Percentiles rank a stretch among this genome's conserved stretches.
phyloP scores from a whole-genome alignment of 2,888 invertebrate genomes.

The Tetrapedia diversipes region DNA sequence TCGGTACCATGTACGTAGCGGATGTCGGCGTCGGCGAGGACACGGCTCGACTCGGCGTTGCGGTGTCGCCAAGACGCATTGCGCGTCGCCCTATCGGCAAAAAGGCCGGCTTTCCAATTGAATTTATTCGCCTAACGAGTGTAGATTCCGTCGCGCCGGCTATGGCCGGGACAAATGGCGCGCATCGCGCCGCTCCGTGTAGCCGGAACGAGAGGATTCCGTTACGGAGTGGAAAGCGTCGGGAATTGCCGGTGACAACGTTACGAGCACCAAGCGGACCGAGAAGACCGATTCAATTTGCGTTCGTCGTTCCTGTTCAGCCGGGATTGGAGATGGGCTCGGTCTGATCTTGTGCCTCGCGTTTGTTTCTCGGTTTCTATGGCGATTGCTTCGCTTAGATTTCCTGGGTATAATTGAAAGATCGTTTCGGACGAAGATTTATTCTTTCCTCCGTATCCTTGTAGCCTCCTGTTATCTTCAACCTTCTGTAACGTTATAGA shows the following conservation, averaged over 20 bases:
- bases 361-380: neutral
- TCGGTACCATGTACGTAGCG: slow-evolving; percentile 59
- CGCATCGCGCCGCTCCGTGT: slow-evolving; percentile 34
- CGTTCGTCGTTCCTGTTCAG: slow-evolving; percentile 5
- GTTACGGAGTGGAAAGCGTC: slow-evolving; percentile 57
- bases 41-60: slow-evolving; percentile 32
- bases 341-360: no score
- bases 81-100: slow-evolving; percentile 74
- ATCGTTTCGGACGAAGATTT: no score
- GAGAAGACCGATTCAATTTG: slow-evolving; percentile 26
- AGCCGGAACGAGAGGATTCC: slow-evolving; percentile 53
- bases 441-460: no score
- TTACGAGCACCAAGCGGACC: slow-evolving; percentile 18
- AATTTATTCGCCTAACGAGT: slow-evolving; percentile 76
- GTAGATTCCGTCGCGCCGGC: slow-evolving; percentile 58
- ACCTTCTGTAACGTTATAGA: no score
- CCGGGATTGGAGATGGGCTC: slow-evolving; percentile 4
- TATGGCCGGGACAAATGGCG: slow-evolving; percentile 72
- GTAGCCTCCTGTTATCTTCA: no score
- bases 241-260: slow-evolving; percentile 48
- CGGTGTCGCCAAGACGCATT: slow-evolving; percentile 79
- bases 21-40: slow-evolving; percentile 48
- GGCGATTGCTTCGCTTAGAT: neutral
- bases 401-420: no score
- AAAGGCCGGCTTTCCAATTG: slow-evolving; percentile 73